Evolutionary conservation across 2,797 vertebrate genomes (phyloP).

Genomic region (Acipenser ruthenus): DNA sequence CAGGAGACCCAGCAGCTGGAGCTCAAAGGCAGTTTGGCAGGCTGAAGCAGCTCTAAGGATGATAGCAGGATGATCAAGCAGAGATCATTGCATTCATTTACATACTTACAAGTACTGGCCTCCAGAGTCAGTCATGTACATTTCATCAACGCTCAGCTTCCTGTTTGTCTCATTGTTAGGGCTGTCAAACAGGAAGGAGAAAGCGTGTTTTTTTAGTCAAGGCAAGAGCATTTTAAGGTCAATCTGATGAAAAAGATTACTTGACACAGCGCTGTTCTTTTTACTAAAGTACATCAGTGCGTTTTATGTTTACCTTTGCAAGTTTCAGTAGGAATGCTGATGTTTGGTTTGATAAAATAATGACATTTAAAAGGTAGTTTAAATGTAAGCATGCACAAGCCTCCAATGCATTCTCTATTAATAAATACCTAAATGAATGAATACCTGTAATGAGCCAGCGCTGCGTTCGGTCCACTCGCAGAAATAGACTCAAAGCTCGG

Average conservation of each 20-base stretch:
- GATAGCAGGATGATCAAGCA: neutral
- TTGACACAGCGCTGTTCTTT: too few species aligned
- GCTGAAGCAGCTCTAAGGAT: neutral
- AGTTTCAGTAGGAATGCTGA: too few species aligned
- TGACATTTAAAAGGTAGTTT: neutral
- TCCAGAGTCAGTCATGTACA: slow-evolving; percentile 90
- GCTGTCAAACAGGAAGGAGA: slow-evolving; percentile 44
- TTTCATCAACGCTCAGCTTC: slow-evolving; percentile 67
- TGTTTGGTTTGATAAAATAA: neutral
- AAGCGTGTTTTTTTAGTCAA: neutral
- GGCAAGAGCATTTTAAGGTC: too few species aligned
- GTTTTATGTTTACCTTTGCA: too few species aligned
- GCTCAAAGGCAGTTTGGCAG: slow-evolving; percentile 47
- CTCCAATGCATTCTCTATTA: too few species aligned
- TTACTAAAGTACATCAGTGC: too few species aligned
- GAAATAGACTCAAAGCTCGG: slow-evolving; percentile 90
- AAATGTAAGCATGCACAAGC: neutral
- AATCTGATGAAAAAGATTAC: too few species aligned
- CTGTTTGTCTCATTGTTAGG: slow-evolving; percentile 62
- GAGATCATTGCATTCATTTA: neutral
- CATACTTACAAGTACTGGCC: slow-evolving; percentile 89
- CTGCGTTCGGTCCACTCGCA: slow-evolving; percentile 87
- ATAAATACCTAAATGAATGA: too few species aligned
- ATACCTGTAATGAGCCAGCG: slow-evolving; percentile 89
- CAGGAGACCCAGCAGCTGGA: too few species aligned